A percentile compares a stretch with the other conserved stretches of the same genome.
These are phyloP conservation scores for Dryoscopus gambensis DNA, from an alignment of 2,113 vertebrate species.

Conservation along the genomic window DNA sequence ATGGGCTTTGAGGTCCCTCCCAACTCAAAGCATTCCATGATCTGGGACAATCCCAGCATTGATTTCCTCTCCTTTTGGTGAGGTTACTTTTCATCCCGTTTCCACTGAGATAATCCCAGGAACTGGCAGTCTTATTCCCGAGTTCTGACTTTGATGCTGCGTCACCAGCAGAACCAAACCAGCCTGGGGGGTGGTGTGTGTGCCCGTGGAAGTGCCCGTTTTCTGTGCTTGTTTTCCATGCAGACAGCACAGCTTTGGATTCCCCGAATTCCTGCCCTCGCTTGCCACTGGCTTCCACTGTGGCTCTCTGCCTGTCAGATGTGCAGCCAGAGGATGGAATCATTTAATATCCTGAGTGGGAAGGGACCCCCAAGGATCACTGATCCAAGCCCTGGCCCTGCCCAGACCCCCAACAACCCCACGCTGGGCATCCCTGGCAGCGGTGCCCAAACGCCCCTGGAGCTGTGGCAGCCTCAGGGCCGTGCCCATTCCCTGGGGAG, in stretches of 20 bases:
- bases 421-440: not conserved
- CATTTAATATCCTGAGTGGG: not conserved
- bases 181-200: not conserved
- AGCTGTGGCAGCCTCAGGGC: not conserved
- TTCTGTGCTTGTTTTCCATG: not conserved
- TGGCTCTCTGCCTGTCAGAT: not conserved
- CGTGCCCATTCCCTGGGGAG: not conserved
- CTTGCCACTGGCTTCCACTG: not conserved
- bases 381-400: accelerated
- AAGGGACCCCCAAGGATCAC: accelerated
- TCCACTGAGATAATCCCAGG: not conserved
- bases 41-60: not conserved
- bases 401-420: not conserved
- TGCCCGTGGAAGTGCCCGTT: accelerated
- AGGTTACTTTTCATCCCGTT: not conserved
- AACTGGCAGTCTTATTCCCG: accelerated
- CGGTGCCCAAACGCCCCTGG: not conserved
- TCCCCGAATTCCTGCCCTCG: not conserved
- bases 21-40: not conserved
- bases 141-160: not conserved
- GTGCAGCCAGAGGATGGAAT: not conserved
- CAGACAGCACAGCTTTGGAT: not conserved
- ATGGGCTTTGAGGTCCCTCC: accelerated
- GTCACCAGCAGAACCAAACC: not conserved
- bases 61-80: not conserved